Conservation (phyloP, 2,113 vertebrate genomes). For the Enhydra lutris region DNA sequence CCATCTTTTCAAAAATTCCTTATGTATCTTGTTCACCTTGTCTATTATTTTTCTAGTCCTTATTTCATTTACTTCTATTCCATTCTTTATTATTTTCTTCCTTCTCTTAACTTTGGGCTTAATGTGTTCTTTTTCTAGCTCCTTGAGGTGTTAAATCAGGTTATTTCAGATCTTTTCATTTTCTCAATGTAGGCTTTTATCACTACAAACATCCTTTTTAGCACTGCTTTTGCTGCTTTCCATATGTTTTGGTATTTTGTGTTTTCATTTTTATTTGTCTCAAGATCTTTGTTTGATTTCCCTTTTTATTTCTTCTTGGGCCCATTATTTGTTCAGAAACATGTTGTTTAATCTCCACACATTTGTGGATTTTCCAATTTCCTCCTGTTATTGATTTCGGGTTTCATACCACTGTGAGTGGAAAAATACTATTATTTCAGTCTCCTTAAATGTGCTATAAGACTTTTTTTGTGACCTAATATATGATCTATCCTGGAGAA, state of each 20-base stretch:
- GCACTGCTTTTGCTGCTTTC: neutral
- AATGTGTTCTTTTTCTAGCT: neutral
- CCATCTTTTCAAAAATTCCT: neutral
- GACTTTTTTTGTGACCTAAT: neutral
- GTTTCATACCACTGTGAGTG: neutral
- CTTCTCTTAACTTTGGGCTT: neutral
- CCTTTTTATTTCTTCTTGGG: neutral
- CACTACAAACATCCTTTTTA: neutral
- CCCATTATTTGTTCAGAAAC: neutral
- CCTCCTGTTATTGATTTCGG: neutral
- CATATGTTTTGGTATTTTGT: neutral
- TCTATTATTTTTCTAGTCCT: neutral
- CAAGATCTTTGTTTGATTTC: neutral
- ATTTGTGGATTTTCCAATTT: neutral
- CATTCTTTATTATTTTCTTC: neutral
- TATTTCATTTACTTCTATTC: neutral
- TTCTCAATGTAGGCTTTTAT: neutral
- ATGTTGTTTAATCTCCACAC: neutral
- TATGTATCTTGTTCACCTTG: neutral
- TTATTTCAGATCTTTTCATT: neutral
- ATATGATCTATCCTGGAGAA: neutral
- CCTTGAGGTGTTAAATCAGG: neutral
- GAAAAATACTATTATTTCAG: neutral
- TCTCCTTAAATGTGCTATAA: neutral
- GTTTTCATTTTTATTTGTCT: neutral